These are phyloP conservation scores for Yponomeuta plumbellus DNA, from an alignment of 2,888 invertebrate genomes.

Conservation along the genomic window DNA sequence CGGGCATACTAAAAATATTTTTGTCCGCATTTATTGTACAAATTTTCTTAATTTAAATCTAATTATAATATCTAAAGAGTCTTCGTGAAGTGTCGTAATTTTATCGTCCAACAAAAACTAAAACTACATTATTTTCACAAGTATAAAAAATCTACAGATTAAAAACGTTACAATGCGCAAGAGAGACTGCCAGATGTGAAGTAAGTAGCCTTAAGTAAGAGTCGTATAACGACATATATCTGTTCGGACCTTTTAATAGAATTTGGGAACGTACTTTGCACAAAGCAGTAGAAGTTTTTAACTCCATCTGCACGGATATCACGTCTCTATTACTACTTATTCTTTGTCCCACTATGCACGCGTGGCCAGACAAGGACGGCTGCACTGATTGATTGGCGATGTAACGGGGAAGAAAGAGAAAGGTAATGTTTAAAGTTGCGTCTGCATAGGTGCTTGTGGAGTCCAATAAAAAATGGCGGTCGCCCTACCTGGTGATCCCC, in stretches of 20 bases:
- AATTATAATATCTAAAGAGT: no score
- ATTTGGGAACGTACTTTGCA: constrained; percentile 58
- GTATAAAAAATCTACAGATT: no score
- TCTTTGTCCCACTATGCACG: constrained; percentile 56
- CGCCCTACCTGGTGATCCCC: constrained; percentile 60
- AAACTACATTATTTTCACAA: no score
- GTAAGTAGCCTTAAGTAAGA: no score
- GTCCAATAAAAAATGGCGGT: constrained; percentile 71
- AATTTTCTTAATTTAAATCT: no score
- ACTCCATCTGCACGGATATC: constrained; percentile 73
- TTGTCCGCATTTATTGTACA: no score
- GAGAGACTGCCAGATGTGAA: no score
- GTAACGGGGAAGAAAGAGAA: constrained; percentile 37
- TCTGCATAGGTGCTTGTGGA: constrained; percentile 61
- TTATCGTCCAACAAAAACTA: no score
- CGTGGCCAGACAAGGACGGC: constrained; percentile 17
- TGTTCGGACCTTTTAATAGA: constrained; percentile 67
- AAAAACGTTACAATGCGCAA: no score
- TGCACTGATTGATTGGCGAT: background rate
- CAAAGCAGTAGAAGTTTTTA: constrained; percentile 63
- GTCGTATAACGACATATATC: constrained; percentile 65
- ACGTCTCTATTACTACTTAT: constrained; percentile 74
- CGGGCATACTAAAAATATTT: no score
- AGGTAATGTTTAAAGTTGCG: constrained; percentile 35
- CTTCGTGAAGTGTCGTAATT: no score